phyloP scores from a whole-genome alignment of 2,797 vertebrate genomes.

The Protosalanx chinensis region DNA sequence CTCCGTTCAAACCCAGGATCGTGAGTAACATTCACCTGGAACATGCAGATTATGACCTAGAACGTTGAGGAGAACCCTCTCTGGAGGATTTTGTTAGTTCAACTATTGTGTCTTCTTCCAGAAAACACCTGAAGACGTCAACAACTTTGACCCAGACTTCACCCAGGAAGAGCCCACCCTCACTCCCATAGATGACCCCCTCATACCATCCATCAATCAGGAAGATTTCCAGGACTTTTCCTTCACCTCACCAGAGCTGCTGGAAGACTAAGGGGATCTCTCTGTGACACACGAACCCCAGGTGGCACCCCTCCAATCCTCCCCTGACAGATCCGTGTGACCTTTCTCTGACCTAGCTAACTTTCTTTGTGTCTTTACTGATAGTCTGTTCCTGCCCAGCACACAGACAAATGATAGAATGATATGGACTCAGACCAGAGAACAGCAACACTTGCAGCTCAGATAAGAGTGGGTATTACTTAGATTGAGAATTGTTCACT shows the following conservation, averaged over 20 bases:
- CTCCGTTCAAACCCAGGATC: constrained; percentile 93
- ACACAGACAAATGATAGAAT: constrained; percentile 36
- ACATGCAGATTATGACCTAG: background rate
- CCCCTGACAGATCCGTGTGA: background rate
- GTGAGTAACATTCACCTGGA: constrained; percentile 72
- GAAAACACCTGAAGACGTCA: constrained; percentile 95
- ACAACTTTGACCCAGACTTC: constrained; percentile 98
- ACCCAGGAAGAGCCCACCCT: constrained; percentile 92
- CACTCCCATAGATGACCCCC: constrained; percentile 88
- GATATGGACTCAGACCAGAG: constrained; percentile 28
- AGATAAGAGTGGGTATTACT: background rate
- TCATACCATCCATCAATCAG: constrained; percentile 88
- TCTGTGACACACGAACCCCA: background rate
- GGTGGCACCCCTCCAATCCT: background rate
- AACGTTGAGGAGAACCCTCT: background rate
- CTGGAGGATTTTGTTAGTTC: no score
- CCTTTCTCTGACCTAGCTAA: background rate
- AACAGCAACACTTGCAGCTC: background rate
- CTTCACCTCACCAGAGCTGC: constrained; percentile 83
- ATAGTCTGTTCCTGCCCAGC: constrained; percentile 23
- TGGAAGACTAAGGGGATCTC: constrained; percentile 43
- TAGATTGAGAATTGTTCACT: background rate
- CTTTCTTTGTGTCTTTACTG: constrained; percentile 9
- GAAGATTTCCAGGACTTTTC: constrained; percentile 97
- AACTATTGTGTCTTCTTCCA: constrained; percentile 53